A percentile compares a stretch with the other conserved stretches of the same genome.
Evolutionary conservation across 1,140 invertebrate species (phyloP).

Genomic region (Drosophila tristis): DNA sequence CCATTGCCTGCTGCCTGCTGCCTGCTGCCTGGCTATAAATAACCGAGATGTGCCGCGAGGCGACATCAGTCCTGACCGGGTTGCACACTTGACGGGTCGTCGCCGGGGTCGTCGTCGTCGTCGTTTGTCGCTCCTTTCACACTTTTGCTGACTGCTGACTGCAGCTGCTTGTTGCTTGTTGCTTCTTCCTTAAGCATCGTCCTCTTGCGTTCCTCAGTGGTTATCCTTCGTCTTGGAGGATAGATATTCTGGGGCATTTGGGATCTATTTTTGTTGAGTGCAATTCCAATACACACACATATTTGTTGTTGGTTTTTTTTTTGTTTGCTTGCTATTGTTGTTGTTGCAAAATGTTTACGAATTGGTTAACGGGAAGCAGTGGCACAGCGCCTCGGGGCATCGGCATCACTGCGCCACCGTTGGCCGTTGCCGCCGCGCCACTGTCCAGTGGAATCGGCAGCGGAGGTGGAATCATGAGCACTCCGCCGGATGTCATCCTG

Average conservation of each 20-base stretch:
- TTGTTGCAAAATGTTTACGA: slow-evolving; percentile 77
- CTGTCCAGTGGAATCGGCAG: slow-evolving; percentile 28
- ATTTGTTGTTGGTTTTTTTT: slow-evolving; percentile 19
- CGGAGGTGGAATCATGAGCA: slow-evolving; percentile 62
- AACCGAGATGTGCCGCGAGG: slow-evolving; percentile 58
- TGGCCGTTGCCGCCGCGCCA: slow-evolving; percentile 13
- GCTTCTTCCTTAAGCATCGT: not conserved
- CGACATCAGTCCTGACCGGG: slow-evolving; percentile 74
- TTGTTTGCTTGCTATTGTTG: slow-evolving; percentile 9
- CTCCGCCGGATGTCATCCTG: slow-evolving; percentile 87
- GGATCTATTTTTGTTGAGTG: too few relatives aligned
- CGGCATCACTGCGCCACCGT: slow-evolving; percentile 18
- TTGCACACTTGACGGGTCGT: slow-evolving; percentile 52
- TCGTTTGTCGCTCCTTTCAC: slow-evolving; percentile 1
- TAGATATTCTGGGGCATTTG: too few relatives aligned
- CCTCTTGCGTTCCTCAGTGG: not conserved
- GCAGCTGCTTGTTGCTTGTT: too few relatives aligned
- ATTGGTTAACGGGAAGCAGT: slow-evolving; percentile 81
- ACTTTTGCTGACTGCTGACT: slow-evolving; percentile 6
- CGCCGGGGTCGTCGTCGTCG: not conserved
- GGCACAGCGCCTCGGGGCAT: slow-evolving; percentile 20
- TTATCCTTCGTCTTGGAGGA: too few relatives aligned
- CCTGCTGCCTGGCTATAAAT: slow-evolving; percentile 58
- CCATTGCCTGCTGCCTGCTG: slow-evolving; percentile 7
- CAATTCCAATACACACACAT: not conserved